phyloP scores from a whole-genome alignment of 2,113 vertebrate genomes.

The Machaerirhynchus nigripectus region DNA sequence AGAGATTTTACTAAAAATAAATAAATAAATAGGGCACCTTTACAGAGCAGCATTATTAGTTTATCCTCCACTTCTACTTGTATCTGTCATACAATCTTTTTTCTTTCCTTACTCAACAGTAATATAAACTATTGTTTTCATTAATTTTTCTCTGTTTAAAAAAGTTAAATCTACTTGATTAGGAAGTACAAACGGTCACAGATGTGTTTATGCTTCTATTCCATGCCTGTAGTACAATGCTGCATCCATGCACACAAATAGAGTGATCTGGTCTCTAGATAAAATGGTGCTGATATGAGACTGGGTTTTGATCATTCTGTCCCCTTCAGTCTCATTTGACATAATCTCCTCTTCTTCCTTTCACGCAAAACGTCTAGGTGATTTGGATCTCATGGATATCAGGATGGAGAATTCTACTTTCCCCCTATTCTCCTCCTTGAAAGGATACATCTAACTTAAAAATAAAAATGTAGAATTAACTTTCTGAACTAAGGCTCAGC shows the following conservation, averaged over 20 bases:
- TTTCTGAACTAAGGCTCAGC: background rate
- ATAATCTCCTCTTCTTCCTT: background rate
- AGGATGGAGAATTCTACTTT: background rate
- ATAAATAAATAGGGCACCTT: background rate
- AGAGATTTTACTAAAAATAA: background rate
- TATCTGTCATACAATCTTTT: background rate
- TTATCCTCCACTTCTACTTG: background rate
- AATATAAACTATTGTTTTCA: background rate
- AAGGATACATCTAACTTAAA: background rate
- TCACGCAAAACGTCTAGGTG: background rate
- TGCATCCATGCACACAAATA: background rate
- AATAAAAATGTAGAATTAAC: background rate
- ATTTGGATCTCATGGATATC: background rate
- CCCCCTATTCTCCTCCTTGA: background rate
- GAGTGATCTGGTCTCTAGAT: background rate
- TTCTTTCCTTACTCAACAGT: background rate
- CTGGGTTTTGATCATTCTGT: background rate
- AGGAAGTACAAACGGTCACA: background rate
- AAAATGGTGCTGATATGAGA: background rate
- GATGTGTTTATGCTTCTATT: background rate
- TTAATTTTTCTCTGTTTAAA: background rate
- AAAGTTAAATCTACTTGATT: background rate
- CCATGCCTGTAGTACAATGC: background rate
- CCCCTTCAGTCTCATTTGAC: background rate
- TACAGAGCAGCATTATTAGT: background rate